Base-by-base conservation (phyloP, 2,113 vertebrate genomes). In the Sporophila hypoxantha region DNA sequence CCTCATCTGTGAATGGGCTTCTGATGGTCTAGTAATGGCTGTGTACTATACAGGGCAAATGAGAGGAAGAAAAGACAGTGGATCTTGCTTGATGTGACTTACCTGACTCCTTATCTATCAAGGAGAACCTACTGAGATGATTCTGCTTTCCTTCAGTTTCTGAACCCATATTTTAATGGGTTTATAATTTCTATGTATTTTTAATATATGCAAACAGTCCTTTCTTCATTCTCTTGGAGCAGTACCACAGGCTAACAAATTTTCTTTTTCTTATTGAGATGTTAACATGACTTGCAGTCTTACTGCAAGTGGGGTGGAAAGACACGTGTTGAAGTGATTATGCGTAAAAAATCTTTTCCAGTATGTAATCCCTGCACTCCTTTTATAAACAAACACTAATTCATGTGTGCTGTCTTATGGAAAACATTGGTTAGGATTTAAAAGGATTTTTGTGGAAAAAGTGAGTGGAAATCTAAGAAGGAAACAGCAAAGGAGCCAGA, bases 251-350 rank as follows among this genome's bases (percentile, higher is more conserved):
- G 42, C 15, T 22, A 82, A 70, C 32, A 6, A 60, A 64, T 37
- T 68, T 64, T 70, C 8, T 78, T 69, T 60, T 62, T 36, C 30
- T 47, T 55, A 41, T 18, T 41, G 52, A 81, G 37, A 39, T 34
- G 32, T 82, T 93, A 89, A 60, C 57, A 71, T 77, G 75, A 87
- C 52, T 88, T 70, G 52, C 41, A 80, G 84, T 76, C 71, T 87
- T 74, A 55, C 56, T 86, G 29, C 37, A 87, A 90, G 82, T 25
- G 30, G 67, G 17, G 34, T 82, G 81, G 77, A 82, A 87, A 93
- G 75, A 88, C 71, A 89, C 2, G 41, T 82, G 78, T 88, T 93
- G 81, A 90, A 90, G 68, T 76, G 77, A 93, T 90, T 90, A 69
- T 67, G 56, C 76, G 52, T 62, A 76, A 87, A 70, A 76, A 60